These are phyloP conservation scores for Actenoides hombroni DNA, from an alignment of 2,113 vertebrate genomes.

Conservation along the genomic window DNA sequence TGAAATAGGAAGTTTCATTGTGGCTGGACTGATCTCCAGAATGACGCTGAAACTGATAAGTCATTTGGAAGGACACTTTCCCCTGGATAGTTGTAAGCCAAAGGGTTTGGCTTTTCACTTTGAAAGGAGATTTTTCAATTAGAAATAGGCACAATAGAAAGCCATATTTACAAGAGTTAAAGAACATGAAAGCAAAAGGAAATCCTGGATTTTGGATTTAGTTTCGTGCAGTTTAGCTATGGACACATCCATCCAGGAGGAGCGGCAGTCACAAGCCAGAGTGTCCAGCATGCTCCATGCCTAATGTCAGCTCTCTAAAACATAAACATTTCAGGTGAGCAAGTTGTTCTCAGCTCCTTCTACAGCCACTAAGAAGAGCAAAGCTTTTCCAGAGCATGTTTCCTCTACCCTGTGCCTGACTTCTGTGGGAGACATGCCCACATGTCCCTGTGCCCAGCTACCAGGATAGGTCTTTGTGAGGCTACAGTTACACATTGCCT, in stretches of 20 bases:
- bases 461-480: not conserved
- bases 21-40: not conserved
- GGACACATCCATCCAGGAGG: not conserved
- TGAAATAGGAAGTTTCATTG: not conserved
- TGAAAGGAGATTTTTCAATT: slow-evolving; percentile 21
- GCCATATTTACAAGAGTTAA: not conserved
- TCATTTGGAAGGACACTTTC: not conserved
- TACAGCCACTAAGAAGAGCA: not conserved
- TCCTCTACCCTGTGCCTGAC: not conserved
- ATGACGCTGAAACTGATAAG: not conserved
- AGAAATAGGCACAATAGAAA: not conserved
- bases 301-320: not conserved
- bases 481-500: too few species aligned
- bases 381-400: not conserved
- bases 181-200: not conserved
- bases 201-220: not conserved
- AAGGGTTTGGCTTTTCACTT: not conserved
- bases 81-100: not conserved
- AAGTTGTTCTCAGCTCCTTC: not conserved
- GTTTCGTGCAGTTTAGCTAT: not conserved
- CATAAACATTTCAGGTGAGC: not conserved
- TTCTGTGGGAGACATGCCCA: not conserved
- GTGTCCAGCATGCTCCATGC: accelerated
- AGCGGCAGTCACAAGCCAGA: not conserved
- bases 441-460: not conserved